A percentile compares a stretch with the other conserved stretches of the same genome.
Conservation (phyloP, 2,797 vertebrate species). For the Protosalanx chinensis region DNA sequence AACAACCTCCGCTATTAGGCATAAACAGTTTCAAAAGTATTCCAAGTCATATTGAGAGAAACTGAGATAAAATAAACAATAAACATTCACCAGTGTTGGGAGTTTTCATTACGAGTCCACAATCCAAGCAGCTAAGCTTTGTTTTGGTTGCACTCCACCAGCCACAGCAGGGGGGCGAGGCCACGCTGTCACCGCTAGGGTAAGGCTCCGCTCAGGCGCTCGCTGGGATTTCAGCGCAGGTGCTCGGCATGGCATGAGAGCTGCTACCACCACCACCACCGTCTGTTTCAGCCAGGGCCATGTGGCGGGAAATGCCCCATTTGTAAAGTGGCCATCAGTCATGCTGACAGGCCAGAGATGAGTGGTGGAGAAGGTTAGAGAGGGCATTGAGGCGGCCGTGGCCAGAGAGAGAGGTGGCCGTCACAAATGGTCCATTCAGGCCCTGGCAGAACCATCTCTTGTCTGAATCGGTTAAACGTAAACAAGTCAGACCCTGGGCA, state of each 20-base stretch:
- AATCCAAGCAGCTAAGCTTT: not conserved
- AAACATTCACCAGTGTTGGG: no score
- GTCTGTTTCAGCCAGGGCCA: conserved; percentile 38
- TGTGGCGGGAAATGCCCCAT: conserved; percentile 52
- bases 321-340: conserved; percentile 66
- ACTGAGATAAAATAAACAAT: no score
- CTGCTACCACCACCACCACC: conserved; percentile 5
- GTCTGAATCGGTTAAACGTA: conserved; percentile 55
- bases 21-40: no score
- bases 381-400: conserved; percentile 38
- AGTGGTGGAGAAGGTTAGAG: conserved; percentile 42
- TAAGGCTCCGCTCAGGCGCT: conserved; percentile 1
- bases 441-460: conserved; percentile 53
- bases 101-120: not conserved
- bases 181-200: not conserved
- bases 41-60: no score
- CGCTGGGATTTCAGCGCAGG: conserved; percentile 45
- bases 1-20: no score
- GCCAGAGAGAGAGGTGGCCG: conserved; percentile 24
- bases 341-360: conserved; percentile 53
- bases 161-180: not conserved
- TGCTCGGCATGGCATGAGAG: conserved; percentile 28
- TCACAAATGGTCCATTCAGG: conserved; percentile 38
- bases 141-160: not conserved
- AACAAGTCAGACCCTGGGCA: conserved; percentile 53